Conservation (phyloP, 2,113 vertebrate genomes). For the Seriola aureovittata region DNA sequence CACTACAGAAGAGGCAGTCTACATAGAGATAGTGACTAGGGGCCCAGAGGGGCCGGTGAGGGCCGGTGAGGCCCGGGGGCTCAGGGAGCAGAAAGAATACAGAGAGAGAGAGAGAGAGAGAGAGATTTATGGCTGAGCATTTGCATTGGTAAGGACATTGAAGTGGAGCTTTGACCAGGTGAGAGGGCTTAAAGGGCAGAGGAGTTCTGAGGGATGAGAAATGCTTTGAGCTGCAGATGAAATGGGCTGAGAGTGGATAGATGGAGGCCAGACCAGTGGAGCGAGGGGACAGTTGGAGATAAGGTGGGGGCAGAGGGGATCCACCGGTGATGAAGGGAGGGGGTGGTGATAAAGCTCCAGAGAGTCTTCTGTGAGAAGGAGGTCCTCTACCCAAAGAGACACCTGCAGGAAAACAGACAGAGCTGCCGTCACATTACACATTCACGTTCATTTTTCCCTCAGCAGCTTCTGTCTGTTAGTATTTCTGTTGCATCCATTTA, state of each 20-base stretch:
- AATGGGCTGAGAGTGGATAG: neutral
- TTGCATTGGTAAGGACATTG: conserved; percentile 28
- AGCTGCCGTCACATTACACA: neutral
- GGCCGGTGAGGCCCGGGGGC: conserved; percentile 36
- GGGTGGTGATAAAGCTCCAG: conserved; percentile 26
- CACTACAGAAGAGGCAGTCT: conserved; percentile 53
- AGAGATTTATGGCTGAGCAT: conserved; percentile 53
- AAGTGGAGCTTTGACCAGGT: conserved; percentile 37
- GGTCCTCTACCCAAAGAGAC: conserved; percentile 42
- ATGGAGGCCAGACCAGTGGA: conserved; percentile 23
- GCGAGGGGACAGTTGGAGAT: neutral
- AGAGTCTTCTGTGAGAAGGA: conserved; percentile 36
- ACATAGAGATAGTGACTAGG: conserved; percentile 26
- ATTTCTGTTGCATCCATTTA: too few species aligned
- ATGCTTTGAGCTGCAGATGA: conserved; percentile 25
- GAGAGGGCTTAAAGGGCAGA: conserved; percentile 10
- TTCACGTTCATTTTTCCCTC: neutral
- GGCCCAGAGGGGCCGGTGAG: neutral
- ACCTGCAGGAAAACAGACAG: conserved; percentile 49
- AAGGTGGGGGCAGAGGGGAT: neutral
- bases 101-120: neutral
- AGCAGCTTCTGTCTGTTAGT: too few species aligned
- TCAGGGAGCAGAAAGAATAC: conserved; percentile 52
- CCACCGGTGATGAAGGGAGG: conserved; percentile 11
- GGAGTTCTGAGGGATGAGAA: conserved; percentile 20